Conservation (phyloP, 2,113 vertebrate genomes). For the Tachysurus fulvidraco region DNA sequence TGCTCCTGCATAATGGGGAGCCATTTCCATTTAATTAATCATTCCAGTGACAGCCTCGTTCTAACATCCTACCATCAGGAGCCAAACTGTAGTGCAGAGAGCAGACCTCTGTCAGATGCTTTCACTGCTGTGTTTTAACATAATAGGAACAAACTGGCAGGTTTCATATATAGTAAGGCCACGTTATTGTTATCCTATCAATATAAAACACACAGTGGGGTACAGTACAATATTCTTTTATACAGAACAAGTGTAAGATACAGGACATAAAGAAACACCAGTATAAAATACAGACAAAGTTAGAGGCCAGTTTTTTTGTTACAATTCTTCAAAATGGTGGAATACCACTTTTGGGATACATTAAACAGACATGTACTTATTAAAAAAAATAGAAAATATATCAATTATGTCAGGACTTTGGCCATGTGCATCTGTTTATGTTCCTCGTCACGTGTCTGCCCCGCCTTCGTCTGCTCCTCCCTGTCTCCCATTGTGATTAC, state of each 20-base stretch:
- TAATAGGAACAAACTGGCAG: conserved; percentile 4
- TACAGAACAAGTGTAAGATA: background rate
- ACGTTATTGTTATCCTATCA: background rate
- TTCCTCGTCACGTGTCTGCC: no score
- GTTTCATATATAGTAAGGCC: background rate
- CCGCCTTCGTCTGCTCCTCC: no score
- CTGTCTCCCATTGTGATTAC: no score
- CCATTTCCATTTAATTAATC: conserved; percentile 44
- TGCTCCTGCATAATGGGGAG: conserved; percentile 46
- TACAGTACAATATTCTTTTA: background rate
- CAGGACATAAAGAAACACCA: background rate
- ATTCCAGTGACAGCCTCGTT: conserved; percentile 40
- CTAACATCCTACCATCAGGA: conserved; percentile 16
- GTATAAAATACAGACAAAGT: background rate
- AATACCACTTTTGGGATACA: background rate
- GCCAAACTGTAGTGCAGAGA: conserved; percentile 13
- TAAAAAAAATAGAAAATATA: background rate
- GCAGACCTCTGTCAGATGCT: conserved; percentile 29
- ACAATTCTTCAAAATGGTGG: background rate
- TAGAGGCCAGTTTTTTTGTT: background rate
- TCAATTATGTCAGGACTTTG: no score
- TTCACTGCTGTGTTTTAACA: conserved; percentile 4
- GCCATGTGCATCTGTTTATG: no score
- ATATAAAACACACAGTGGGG: background rate
- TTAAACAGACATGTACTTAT: background rate